Percentiles rank a stretch among this genome's conserved stretches.
Conservation (phyloP, 2,113 vertebrate species). For the Syrmaticus mikado region DNA sequence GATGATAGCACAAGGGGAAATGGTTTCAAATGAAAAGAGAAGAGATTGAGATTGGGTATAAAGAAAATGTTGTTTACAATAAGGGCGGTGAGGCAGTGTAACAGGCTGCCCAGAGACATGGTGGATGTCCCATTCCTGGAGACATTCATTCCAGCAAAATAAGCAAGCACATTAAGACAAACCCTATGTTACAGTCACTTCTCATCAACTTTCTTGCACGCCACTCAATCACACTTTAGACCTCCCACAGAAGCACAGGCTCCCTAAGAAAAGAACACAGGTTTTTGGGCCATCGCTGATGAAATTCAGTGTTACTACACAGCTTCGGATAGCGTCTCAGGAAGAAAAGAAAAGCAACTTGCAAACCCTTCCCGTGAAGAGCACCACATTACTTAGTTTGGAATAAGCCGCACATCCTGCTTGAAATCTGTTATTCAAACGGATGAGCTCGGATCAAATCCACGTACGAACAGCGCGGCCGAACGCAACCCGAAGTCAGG, state of each 20-base stretch:
- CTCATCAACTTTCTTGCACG: background rate
- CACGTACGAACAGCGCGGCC: background rate
- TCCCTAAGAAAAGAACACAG: background rate
- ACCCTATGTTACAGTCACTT: background rate
- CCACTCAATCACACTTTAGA: background rate
- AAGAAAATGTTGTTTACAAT: no score
- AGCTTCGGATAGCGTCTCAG: background rate
- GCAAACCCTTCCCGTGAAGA: background rate
- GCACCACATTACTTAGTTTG: background rate
- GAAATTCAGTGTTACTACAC: background rate
- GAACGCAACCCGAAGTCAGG: background rate
- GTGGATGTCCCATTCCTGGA: no score
- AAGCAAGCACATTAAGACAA: background rate
- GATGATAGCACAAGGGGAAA: no score
- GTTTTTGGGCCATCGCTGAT: rapidly evolving
- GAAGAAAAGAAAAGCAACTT: background rate
- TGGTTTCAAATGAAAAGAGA: no score
- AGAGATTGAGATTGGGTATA: no score
- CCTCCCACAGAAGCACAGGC: background rate
- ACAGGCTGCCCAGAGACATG: no score
- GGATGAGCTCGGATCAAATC: background rate
- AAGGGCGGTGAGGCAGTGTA: no score
- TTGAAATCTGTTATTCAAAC: slow-evolving; percentile 39
- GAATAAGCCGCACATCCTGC: background rate
- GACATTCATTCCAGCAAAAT: background rate